phyloP scores from a whole-genome alignment of 2,113 vertebrate species.

The Lampris megalopsis region DNA sequence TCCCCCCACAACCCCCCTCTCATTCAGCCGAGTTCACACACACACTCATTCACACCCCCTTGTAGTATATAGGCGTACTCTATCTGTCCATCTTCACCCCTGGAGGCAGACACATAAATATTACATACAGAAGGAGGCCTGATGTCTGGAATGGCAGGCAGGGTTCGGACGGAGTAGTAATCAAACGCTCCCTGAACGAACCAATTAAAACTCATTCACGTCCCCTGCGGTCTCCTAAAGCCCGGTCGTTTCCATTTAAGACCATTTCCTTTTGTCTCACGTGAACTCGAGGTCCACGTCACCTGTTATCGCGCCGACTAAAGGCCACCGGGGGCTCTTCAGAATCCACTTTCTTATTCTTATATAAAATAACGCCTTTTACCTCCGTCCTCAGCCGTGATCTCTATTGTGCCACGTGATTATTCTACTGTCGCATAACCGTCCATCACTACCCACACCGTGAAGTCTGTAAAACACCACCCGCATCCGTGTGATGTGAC shows the following conservation, averaged over 20 bases:
- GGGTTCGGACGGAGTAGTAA: not conserved
- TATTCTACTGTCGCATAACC: no score
- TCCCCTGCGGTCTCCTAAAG: no score
- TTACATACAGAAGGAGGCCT: slow-evolving; percentile 42
- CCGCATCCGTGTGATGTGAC: no score
- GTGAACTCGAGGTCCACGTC: not conserved
- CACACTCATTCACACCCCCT: slow-evolving; percentile 42
- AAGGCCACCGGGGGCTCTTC: not conserved
- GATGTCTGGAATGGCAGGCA: slow-evolving; percentile 42
- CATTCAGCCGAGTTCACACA: slow-evolving; percentile 71
- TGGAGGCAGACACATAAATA: slow-evolving; percentile 51
- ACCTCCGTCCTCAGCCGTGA: no score
- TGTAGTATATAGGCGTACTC: slow-evolving; percentile 14
- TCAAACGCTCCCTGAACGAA: slow-evolving; percentile 6
- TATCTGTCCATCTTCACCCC: slow-evolving; percentile 38
- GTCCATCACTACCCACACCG: no score
- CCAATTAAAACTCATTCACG: slow-evolving; percentile 3
- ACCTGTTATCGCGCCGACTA: not conserved
- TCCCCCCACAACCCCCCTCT: slow-evolving; percentile 44
- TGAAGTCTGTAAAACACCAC: no score
- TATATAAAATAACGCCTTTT: no score
- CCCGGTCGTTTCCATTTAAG: no score
- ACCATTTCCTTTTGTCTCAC: not conserved
- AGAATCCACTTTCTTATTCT: no score
- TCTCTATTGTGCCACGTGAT: no score